Evolutionary conservation across 2,888 invertebrate genomes (phyloP), one percentile per base, ranked within the genome.

Genomic region (Melikaiella ostensackeni): DNA sequence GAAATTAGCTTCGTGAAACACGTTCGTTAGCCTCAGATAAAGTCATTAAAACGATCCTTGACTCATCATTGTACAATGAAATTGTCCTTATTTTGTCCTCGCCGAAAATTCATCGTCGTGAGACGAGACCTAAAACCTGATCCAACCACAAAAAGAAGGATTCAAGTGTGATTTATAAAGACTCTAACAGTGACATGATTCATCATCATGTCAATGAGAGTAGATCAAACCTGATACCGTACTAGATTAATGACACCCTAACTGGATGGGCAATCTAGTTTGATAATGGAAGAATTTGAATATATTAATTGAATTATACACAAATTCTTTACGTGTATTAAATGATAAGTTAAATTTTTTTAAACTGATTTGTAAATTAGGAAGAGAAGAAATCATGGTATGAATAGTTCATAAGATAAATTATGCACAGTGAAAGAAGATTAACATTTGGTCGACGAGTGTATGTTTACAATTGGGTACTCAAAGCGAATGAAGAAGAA

Each of bases 61-160:
- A 70, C 70, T 50, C 70, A 50, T 70, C 70, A 70, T 50, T 70
- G n/a, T n/a, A 70, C 70, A 30, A 55, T 70, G 30, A 42, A 42
- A 59, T 27, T 59, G 59, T 27, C 59, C 27, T 30, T 70, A 70
- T 70, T n/a, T n/a, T 70, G 46, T 70, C 46, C 46, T 50, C 46
- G n/a, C 50, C 9, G 30, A 70, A 46, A 50, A 27, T 70, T 70
- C n/a, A 50, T 33, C 30, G 30, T 33, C 6, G 2, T 46, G 19
- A 55, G 30, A 50, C 59, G 59, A 13, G 59, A 2, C 21, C 30
- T 50, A 33, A 70, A 70, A 70, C 50, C 70, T 33, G 70, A 70
- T 70, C 70, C 21, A 6, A 30, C n/a, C 21, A n/a, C 19, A 50
- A 50, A 30, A 30, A 55, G 2, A 64, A 38, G 42, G n/a, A 70